These are phyloP conservation scores for Petrosia ficiformis DNA, from an alignment of 37 sponge, comb jelly and placozoan species.

Conservation along the genomic window DNA sequence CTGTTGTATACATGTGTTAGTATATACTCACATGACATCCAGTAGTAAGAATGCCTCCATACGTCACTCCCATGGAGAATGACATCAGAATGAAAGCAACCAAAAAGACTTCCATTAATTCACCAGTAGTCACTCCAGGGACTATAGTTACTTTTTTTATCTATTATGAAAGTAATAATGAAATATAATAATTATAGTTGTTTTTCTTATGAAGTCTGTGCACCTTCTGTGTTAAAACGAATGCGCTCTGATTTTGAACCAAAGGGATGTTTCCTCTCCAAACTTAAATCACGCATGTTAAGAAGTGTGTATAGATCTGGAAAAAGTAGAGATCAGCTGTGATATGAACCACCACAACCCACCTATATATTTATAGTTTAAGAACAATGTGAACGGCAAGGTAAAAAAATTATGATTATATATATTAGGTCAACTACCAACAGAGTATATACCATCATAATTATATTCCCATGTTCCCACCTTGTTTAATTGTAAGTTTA, in stretches of 20 bases:
- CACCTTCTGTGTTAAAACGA: no score
- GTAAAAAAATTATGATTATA: no score
- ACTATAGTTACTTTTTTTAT: not conserved
- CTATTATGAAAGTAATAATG: not conserved
- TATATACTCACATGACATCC: slow-evolving; percentile 22
- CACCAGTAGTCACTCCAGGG: slow-evolving; percentile 30
- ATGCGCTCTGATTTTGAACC: no score
- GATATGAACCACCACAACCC: slow-evolving; percentile 20
- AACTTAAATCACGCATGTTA: not conserved
- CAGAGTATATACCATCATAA: no score
- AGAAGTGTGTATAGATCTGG: not conserved
- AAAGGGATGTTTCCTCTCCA: no score
- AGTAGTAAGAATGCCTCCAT: slow-evolving; percentile 21
- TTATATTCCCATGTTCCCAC: no score
- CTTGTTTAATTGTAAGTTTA: no score
- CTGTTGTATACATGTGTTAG: not conserved
- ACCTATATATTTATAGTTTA: slow-evolving; percentile 12
- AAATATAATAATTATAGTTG: not conserved
- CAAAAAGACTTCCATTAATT: slow-evolving; percentile 3
- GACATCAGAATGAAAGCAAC: not conserved
- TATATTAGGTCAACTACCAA: no score
- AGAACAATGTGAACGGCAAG: not conserved
- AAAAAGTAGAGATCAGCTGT: slow-evolving; percentile 17
- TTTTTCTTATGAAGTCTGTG: no score
- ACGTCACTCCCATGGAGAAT: slow-evolving; percentile 2